A percentile compares a stretch with the other conserved stretches of the same genome.
phyloP scores from a whole-genome alignment of 2,888 invertebrate genomes.

The Oegoconia quadripuncta region DNA sequence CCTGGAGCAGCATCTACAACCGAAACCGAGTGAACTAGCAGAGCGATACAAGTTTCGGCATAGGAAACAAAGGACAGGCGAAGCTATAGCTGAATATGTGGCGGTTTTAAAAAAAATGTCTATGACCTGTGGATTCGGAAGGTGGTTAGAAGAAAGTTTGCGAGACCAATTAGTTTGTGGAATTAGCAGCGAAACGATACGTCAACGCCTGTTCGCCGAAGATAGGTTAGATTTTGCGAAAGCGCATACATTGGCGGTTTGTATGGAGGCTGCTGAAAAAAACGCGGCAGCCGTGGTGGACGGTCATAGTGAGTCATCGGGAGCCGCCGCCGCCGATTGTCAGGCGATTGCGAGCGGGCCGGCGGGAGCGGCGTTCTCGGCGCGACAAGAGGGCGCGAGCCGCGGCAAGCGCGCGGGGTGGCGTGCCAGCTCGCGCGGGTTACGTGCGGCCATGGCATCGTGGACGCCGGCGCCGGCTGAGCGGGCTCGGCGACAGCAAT shows the following conservation, averaged over 20 bases:
- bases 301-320: too few species aligned
- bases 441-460: not conserved
- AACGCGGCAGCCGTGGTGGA: constrained; percentile 12
- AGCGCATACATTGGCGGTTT: constrained; percentile 14
- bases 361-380: not conserved
- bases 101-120: constrained; percentile 8
- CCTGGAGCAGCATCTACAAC: constrained; percentile 6
- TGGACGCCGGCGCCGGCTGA: not conserved
- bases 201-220: constrained; percentile 18
- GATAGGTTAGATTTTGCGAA: constrained; percentile 6
- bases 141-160: constrained; percentile 12
- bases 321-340: not conserved
- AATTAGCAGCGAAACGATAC: too few species aligned
- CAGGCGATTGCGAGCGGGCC: not conserved
- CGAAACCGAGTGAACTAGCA: constrained; percentile 10
- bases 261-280: constrained; percentile 17
- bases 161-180: too few species aligned
- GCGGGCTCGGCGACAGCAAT: not conserved
- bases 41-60: constrained; percentile 13
- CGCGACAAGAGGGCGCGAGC: not conserved
- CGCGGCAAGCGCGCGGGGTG: not conserved
- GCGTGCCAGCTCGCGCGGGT: not conserved
- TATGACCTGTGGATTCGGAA: constrained; percentile 3
- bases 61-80: not conserved
- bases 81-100: constrained; percentile 6